Base-by-base conservation (phyloP, 30 jellyfish, hydroid and myxozoan species). In the Haliclystus octoradiatus region DNA sequence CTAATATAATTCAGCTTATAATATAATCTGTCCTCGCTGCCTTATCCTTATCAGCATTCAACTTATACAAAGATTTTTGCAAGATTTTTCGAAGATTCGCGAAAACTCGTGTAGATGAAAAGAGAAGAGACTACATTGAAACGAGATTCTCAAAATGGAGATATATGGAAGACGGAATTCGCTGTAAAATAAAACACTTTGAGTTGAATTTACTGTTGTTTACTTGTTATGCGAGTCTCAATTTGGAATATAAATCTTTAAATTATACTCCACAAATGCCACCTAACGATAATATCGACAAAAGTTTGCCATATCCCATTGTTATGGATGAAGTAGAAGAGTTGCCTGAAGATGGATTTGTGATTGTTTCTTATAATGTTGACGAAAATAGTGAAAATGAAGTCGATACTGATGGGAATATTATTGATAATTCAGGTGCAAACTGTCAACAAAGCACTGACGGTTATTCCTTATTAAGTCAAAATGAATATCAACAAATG, bases 1-100 rank as follows among this genome's bases (percentile, higher is more conserved):
- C 13, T 13, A 13, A 9, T 13, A 9, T 47, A 47, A 47, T 47
- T 13, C 13, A n/a, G n/a, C n/a, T n/a, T n/a, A n/a, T n/a, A n/a
- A n/a, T n/a, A n/a, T n/a, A n/a, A n/a, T n/a, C n/a, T n/a, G n/a
- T n/a, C n/a, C n/a, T n/a, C n/a, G n/a, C n/a, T n/a, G n/a, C n/a
- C n/a, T n/a, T n/a, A n/a, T n/a, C n/a, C n/a, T n/a, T n/a, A n/a
- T n/a, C n/a, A n/a, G n/a, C n/a, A n/a, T n/a, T n/a, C n/a, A n/a
- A n/a, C n/a, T n/a, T n/a, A n/a, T n/a, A n/a, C n/a, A n/a, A n/a
- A n/a, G n/a, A n/a, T n/a, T n/a, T n/a, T n/a, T n/a, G n/a, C n/a
- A n/a, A n/a, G n/a, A n/a, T n/a, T 40, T 40, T 40, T 40, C 57
- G 57, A 40, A 40, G 57, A 40, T 40, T 40, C 57, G 14, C 57